phyloP scores from a whole-genome alignment of 2,113 vertebrate genomes.

The Genyomyrus donnyi region DNA sequence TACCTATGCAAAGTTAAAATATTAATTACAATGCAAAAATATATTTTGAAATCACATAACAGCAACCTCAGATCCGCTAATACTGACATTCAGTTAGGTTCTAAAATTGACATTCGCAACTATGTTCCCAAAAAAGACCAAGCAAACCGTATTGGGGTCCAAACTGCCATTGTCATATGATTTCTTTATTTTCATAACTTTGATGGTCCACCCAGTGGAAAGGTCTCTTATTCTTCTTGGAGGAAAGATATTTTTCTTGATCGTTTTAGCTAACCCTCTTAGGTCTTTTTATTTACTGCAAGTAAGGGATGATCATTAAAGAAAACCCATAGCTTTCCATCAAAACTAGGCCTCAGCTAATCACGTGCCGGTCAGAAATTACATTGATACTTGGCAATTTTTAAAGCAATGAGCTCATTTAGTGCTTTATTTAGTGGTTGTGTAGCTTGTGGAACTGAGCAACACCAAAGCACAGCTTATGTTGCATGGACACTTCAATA shows the following conservation, averaged over 20 bases:
- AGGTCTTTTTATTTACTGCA: neutral
- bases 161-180: neutral
- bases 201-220: neutral
- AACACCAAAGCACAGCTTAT: neutral
- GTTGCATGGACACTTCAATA: neutral
- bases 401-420: slow-evolving; percentile 1
- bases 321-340: neutral
- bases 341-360: neutral
- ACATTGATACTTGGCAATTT: neutral
- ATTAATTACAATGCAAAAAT: neutral
- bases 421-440: slow-evolving; percentile 1
- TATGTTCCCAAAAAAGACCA: neutral
- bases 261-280: neutral
- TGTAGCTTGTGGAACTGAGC: neutral
- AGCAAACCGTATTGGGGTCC: neutral
- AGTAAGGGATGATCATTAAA: neutral
- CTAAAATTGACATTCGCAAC: neutral
- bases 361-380: neutral
- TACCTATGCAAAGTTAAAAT: neutral
- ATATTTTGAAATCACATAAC: neutral
- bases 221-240: neutral
- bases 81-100: neutral
- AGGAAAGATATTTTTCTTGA: neutral
- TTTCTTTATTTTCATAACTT: neutral
- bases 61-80: neutral